phyloP scores from a whole-genome alignment of 2,113 vertebrate genomes.

The Zosterops lateralis region DNA sequence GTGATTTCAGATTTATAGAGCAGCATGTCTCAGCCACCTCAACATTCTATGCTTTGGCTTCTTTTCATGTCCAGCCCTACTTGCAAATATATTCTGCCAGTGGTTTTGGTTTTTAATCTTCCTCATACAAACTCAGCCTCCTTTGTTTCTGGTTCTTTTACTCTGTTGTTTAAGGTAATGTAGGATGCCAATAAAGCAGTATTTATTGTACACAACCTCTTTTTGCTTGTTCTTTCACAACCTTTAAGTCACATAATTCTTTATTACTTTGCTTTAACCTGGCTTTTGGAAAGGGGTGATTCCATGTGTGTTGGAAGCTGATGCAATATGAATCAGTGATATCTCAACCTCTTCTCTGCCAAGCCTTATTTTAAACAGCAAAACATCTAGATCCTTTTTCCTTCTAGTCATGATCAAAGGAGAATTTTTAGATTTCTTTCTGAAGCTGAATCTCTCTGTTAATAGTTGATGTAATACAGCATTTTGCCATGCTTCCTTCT shows the following conservation, averaged over 20 bases:
- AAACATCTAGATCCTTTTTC: background rate
- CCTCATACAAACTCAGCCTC: background rate
- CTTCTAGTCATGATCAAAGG: constrained; percentile 3
- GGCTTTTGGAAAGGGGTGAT: background rate
- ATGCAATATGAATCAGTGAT: background rate
- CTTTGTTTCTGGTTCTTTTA: background rate
- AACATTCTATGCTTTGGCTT: background rate
- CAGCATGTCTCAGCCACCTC: background rate
- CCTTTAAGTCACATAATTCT: background rate
- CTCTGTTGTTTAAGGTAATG: background rate
- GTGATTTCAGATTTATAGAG: background rate
- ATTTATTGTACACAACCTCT: background rate
- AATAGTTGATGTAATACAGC: background rate
- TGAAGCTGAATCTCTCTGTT: background rate
- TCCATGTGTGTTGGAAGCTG: background rate
- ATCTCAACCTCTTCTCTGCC: background rate
- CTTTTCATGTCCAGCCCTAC: background rate
- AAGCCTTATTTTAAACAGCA: constrained; percentile 10
- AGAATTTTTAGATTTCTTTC: constrained; percentile 10
- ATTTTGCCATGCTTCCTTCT: background rate
- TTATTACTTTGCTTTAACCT: background rate
- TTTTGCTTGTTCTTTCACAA: background rate
- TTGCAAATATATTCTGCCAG: background rate
- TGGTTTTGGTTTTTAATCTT: background rate
- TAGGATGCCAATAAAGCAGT: background rate